Evolutionary conservation across 1,140 invertebrate genomes (phyloP).

Genomic region (Marisa cornuarietis): DNA sequence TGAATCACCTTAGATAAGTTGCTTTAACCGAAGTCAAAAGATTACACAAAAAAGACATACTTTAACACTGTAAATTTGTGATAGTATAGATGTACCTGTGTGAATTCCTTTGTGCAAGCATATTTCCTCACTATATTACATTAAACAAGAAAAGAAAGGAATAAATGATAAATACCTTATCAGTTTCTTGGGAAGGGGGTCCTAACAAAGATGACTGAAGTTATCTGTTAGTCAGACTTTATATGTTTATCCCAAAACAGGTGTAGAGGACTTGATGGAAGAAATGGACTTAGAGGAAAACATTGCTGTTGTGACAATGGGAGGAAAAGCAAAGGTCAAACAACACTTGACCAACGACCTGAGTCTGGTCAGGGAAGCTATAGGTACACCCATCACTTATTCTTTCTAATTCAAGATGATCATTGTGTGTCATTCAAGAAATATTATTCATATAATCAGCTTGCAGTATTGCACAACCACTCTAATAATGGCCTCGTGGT

Average conservation of each 20-base stretch:
- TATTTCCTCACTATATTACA: no score
- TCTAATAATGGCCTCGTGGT: neutral
- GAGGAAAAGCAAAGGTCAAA: slow-evolving; percentile 9
- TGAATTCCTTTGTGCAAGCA: no score
- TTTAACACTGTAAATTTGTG: no score
- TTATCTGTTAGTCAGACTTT: no score
- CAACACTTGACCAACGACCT: slow-evolving; percentile 27
- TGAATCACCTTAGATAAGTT: no score
- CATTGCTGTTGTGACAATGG: slow-evolving; percentile 22
- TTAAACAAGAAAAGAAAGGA: no score
- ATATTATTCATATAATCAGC: neutral
- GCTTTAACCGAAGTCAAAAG: no score
- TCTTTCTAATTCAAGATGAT: neutral
- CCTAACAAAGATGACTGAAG: no score
- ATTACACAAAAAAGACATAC: no score
- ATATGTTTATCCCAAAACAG: neutral
- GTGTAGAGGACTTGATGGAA: slow-evolving; percentile 24
- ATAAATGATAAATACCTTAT: no score
- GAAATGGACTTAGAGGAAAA: slow-evolving; percentile 26
- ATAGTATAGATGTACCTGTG: no score
- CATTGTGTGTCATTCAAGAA: neutral
- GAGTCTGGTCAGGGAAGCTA: slow-evolving; percentile 18
- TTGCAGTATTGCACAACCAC: neutral
- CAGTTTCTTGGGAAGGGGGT: no score
- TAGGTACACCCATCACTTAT: slow-evolving; percentile 8